These are phyloP conservation scores for Sialia sialis DNA, from an alignment of 2,113 vertebrate genomes.

Conservation along the genomic window DNA sequence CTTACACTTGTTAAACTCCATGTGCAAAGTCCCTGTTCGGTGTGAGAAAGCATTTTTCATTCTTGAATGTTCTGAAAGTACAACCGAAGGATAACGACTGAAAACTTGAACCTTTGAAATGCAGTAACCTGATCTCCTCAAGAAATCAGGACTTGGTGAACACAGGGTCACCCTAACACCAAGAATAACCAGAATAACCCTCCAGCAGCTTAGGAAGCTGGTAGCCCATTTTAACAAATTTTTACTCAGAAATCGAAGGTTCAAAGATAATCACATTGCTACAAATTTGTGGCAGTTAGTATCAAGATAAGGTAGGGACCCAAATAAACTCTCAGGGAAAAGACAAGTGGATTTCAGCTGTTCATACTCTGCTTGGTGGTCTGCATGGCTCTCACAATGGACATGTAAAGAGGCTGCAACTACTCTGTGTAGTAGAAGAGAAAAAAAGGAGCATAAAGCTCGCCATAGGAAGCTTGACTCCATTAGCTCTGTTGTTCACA, in stretches of 20 bases:
- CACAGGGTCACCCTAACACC: background rate
- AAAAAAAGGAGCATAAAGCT: background rate
- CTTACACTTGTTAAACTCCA: background rate
- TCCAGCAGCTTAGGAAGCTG: background rate
- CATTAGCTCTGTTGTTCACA: background rate
- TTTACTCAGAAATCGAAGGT: background rate
- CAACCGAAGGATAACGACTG: background rate
- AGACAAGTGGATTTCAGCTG: background rate
- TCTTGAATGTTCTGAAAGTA: background rate
- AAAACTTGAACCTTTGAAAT: background rate
- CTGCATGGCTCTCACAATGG: background rate
- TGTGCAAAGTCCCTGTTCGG: background rate
- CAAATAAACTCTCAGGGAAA: background rate
- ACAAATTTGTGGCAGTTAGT: background rate
- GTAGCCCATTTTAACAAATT: background rate
- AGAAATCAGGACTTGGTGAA: background rate
- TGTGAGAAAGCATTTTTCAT: background rate
- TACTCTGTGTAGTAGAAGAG: background rate
- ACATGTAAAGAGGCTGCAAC: background rate
- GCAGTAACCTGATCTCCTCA: background rate
- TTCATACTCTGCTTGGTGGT: background rate
- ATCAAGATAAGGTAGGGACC: background rate
- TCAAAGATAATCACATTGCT: background rate
- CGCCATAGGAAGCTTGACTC: background rate
- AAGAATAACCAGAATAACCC: background rate